Evolutionary conservation across 2,888 invertebrate species (phyloP), one percentile per base, ranked within the genome.

Genomic region (Trichopria drosophilae): DNA sequence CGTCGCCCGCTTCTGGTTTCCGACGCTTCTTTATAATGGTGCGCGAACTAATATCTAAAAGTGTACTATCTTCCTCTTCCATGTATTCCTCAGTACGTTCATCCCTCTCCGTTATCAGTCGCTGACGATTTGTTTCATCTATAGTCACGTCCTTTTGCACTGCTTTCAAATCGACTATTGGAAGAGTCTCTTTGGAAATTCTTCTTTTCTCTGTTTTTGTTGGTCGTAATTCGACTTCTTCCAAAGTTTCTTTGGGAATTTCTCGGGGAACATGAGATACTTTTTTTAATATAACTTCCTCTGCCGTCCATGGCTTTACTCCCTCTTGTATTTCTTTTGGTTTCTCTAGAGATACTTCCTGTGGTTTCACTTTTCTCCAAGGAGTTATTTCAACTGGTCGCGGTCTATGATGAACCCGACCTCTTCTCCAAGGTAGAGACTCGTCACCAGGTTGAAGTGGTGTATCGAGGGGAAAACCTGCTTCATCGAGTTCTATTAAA

Each of bases 381-480:
- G 73, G 70, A 36, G 66, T 59, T 22, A 56, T 48, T 31, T 61
- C 52, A 15, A 52, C 50, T 13, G 61, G 59, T 37, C 64, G 59
- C 32, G 67, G 55, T 51, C 68, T 60, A 53, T 64, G 70, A 22
- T 55, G 57, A 26, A 69, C 69, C 3, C 69, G 60, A 13, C 64
- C 68, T 52, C 63, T 67, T 59, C 82, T 72, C 82, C 82, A 82
- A 15, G 81, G 80, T 58, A 82, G 63, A 22, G 77, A 75, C 68
- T 81, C 81, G 66, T 82, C 82, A 20, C 72, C 72, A 3, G 71
- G 64, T 55, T 66, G 69, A 43, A 73, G 58, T 7, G 65, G 61
- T 32, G 59, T 63, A 28, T 80, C 81, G 55, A 73, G 58, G 10
- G 80, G 79, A 55, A 79, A 57, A 58, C 78, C 78, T 57, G 76